phyloP scores from a whole-genome alignment of 2,797 vertebrate species.

The Helicolenus hilgendorfi region DNA sequence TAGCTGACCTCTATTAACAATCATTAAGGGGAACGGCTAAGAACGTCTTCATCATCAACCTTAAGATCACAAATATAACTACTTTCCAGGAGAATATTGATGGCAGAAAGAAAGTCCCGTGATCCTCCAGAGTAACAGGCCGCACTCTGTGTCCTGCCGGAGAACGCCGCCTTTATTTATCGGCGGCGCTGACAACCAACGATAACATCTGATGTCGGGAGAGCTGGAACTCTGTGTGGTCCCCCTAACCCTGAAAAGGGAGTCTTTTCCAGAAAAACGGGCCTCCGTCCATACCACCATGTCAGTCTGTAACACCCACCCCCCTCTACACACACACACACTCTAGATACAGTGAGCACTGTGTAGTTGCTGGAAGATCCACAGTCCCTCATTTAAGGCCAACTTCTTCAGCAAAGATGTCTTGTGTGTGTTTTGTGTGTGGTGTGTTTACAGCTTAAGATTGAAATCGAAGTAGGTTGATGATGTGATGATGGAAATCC shows the following conservation, averaged over 20 bases:
- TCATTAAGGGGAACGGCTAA: not conserved
- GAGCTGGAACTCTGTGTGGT: conserved; percentile 74
- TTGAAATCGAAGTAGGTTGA: conserved; percentile 60
- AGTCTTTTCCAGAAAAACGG: conserved; percentile 60
- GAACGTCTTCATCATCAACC: not conserved
- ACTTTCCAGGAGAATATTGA: not conserved
- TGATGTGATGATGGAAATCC: conserved; percentile 78
- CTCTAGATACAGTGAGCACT: conserved; percentile 56
- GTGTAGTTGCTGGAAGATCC: conserved; percentile 50
- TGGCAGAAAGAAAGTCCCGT: not conserved
- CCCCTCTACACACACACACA: not conserved
- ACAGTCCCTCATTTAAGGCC: conserved; percentile 54
- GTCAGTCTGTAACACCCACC: conserved; percentile 56
- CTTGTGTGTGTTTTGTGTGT: conserved; percentile 6
- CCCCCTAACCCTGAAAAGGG: conserved; percentile 34
- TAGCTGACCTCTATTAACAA: conserved; percentile 48
- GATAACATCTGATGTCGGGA: conserved; percentile 78
- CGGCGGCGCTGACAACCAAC: conserved; percentile 48
- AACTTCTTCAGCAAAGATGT: conserved; percentile 10
- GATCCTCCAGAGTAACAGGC: not conserved
- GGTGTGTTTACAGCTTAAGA: conserved; percentile 36
- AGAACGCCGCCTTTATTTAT: conserved; percentile 46
- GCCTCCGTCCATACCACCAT: conserved; percentile 64
- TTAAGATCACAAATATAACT: not conserved
- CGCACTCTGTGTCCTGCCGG: not conserved